Conservation (phyloP, 2,888 invertebrate genomes). For the Oeneis ivallda region DNA sequence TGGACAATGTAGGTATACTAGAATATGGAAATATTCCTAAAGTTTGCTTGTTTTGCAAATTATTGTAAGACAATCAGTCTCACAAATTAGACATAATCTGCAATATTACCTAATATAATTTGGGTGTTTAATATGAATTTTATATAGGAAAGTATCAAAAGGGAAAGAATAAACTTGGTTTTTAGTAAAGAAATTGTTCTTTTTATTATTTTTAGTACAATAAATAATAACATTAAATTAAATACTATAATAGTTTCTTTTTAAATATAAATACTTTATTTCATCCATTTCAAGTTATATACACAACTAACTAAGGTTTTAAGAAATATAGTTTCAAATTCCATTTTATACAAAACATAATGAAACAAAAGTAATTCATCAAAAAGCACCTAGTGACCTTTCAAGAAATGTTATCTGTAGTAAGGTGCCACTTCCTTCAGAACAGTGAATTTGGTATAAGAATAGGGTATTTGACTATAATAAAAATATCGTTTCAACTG, state of each 20-base stretch:
- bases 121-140: slow-evolving; percentile 11
- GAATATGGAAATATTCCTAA: neutral
- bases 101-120: slow-evolving; percentile 12
- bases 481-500: no score
- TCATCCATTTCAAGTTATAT: neutral
- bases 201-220: slow-evolving; percentile 5
- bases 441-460: no score
- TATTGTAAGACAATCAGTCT: neutral
- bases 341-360: neutral
- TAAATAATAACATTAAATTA: slow-evolving; percentile 5
- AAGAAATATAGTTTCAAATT: neutral
- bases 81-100: slow-evolving; percentile 2
- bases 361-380: neutral
- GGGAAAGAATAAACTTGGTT: slow-evolving; percentile 31
- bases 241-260: neutral
- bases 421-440: no score
- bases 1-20: neutral
- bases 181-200: slow-evolving; percentile 25
- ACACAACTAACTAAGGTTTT: neutral
- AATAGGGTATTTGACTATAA: no score
- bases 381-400: no score
- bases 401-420: no score
- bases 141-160: slow-evolving; percentile 15
- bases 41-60: slow-evolving; percentile 1
- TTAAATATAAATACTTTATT: neutral